Evolutionary conservation across 2,113 vertebrate genomes (phyloP).

Genomic region (Vulpes ferrilata): DNA sequence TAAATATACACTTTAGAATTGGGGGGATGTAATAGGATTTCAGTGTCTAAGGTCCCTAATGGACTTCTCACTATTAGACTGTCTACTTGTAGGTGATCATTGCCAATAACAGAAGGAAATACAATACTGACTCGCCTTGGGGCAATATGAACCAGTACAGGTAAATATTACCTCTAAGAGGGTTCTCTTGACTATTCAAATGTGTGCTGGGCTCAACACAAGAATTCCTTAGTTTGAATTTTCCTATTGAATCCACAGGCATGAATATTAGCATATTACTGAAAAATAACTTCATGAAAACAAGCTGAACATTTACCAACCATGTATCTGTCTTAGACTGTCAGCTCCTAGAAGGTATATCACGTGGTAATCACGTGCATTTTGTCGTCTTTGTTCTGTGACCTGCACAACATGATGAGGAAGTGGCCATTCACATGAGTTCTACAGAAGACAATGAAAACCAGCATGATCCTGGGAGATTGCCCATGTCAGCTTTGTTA

Average conservation of each 20-base stretch:
- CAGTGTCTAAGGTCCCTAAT: neutral
- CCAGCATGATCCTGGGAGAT: neutral
- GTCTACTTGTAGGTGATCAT: neutral
- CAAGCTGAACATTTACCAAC: neutral
- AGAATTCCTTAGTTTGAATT: neutral
- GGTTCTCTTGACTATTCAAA: neutral
- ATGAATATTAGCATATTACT: neutral
- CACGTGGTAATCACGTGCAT: neutral
- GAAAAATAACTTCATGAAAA: neutral
- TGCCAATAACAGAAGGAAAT: neutral
- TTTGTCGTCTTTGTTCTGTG: neutral
- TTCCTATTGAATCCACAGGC: neutral
- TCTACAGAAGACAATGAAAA: neutral
- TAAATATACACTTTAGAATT: neutral
- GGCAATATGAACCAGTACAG: neutral
- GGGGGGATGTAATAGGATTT: neutral
- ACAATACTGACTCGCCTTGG: neutral
- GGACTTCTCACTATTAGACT: neutral
- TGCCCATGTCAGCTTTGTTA: neutral
- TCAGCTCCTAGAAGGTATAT: neutral
- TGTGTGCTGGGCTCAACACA: neutral
- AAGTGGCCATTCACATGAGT: neutral
- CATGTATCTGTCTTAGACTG: neutral
- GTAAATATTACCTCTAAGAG: neutral
- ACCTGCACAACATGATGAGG: neutral